Evolutionary conservation across 2,888 invertebrate species (phyloP), one percentile per base, ranked within the genome.

Genomic region (Hydropsyche betteni): DNA sequence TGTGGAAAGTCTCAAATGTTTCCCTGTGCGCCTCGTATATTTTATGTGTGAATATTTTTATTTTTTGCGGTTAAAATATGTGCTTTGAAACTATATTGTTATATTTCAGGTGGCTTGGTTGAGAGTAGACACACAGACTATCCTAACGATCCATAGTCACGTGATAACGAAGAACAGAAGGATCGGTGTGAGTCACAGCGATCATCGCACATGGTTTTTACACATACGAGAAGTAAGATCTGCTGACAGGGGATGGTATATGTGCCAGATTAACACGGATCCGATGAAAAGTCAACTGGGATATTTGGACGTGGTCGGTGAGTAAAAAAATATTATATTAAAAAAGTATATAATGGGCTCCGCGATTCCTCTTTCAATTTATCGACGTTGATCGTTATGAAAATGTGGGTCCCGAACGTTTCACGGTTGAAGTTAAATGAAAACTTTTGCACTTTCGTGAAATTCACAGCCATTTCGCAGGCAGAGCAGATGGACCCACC

Each of bases 241-340:
- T 83, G 90, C 92, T 0, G 96, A 96, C 85, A 90, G 93, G 80
- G 94, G 96, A 72, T 95, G 94, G 92, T 96, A 96, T 86, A 95
- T 95, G 95, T 96, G 96, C 83, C 95, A 96, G 88, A 95, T 96
- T 80, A 96, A 96, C 84, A 96, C 95, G 0, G 94, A 95, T 83
- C 96, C 96, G 0, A 96, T 96, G 96, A 95, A 95, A 83, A 94
- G 93, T 82, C 95, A 96, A 85, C 90, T 93, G 78, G 95, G 95
- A 55, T 94, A 93, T 83, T 86, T 96, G 78, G 93, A 95, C 83
- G 94, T 96, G 76, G 95, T 95, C 51, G 95, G 96, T 96, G 84
- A 91, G 93, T 88, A 33, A 72, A 70, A 50, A 34, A 14, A 4
- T 33, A 34, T 38, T 44, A 38, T 52, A 52, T 44, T 44, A 44